Conservation (phyloP, 2,797 vertebrate genomes). For the Parotocinclus haroldoi region DNA sequence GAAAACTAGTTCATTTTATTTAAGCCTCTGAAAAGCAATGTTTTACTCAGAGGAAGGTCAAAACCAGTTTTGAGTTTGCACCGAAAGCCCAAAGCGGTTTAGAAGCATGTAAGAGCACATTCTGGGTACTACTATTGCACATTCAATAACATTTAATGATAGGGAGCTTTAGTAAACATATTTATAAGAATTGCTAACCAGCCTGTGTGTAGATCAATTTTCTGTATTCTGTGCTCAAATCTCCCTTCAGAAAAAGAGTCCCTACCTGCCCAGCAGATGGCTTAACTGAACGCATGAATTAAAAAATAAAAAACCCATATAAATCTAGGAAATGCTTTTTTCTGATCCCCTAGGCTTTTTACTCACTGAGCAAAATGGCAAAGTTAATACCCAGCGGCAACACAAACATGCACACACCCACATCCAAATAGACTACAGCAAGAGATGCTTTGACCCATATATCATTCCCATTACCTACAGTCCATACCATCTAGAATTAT, state of each 20-base stretch:
- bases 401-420: constrained; percentile 22
- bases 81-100: no score
- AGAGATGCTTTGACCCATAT: constrained; percentile 25
- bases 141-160: no score
- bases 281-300: constrained; percentile 13
- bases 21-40: no score
- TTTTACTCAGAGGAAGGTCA: no score
- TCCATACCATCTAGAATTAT: constrained; percentile 26
- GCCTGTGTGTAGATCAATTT: constrained; percentile 15
- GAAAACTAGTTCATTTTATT: no score
- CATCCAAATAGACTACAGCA: constrained; percentile 9
- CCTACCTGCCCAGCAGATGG: constrained; percentile 5
- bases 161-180: no score
- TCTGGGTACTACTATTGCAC: no score
- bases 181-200: no score
- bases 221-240: constrained; percentile 3
- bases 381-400: constrained; percentile 36
- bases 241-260: constrained; percentile 6
- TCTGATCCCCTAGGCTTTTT: constrained; percentile 28
- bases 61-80: no score
- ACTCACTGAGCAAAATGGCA: constrained; percentile 32
- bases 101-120: no score
- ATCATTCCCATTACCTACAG: constrained; percentile 18
- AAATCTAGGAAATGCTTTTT: constrained; percentile 33
- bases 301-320: not conserved